These are phyloP conservation scores for Drosophila repletoides DNA, from an alignment of 1,140 invertebrate genomes.

Conservation along the genomic window DNA sequence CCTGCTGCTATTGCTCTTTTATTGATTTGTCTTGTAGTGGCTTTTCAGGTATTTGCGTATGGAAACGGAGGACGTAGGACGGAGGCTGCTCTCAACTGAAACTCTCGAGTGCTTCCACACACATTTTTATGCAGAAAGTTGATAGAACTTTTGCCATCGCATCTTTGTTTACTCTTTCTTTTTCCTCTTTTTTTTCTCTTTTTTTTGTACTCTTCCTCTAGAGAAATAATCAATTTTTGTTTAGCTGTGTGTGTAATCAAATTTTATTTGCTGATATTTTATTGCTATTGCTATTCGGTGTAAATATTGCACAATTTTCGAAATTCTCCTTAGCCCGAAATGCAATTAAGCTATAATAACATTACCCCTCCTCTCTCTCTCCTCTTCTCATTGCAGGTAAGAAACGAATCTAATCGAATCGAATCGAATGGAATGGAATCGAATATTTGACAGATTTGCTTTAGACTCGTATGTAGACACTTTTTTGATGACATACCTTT, in stretches of 20 bases:
- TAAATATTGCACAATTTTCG: conserved; percentile 54
- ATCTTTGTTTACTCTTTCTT: too few species aligned
- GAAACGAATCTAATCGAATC: not conserved
- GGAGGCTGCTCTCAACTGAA: not conserved
- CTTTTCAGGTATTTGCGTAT: conserved; percentile 39
- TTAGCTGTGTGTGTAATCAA: conserved; percentile 38
- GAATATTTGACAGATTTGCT: not conserved
- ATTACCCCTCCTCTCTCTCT: conserved; percentile 26
- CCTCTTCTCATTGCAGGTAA: conserved; percentile 63
- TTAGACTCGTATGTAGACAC: not conserved
- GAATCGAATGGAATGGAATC: not conserved
- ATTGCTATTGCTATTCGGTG: conserved; percentile 13
- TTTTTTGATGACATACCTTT: conserved; percentile 27
- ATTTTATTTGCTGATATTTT: conserved; percentile 37
- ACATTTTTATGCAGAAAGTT: conserved; percentile 36
- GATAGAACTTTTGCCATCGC: conserved; percentile 24
- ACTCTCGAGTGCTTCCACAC: conserved; percentile 10
- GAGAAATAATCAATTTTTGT: conserved; percentile 60
- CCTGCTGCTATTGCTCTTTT: conserved; percentile 46
- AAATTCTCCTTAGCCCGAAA: conserved; percentile 12
- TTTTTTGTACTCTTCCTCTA: conserved; percentile 11
- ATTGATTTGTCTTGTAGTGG: conserved; percentile 50
- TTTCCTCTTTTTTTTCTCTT: too few species aligned
- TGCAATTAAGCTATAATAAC: conserved; percentile 50
- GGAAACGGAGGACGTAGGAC: not conserved